phyloP scores from a whole-genome alignment of 2,888 invertebrate species.

The Drosophila hamatofila region DNA sequence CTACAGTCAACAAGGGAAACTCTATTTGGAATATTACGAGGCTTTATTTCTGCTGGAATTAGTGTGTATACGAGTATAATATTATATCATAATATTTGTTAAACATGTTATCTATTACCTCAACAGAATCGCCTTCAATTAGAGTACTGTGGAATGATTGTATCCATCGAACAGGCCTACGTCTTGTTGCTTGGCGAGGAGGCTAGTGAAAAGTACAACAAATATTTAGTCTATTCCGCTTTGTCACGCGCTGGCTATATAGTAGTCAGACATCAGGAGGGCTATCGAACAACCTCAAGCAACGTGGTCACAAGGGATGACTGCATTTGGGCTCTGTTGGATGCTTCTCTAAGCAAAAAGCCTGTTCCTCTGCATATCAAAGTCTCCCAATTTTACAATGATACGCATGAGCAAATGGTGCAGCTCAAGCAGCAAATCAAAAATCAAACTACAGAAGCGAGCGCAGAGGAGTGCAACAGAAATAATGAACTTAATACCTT shows the following conservation, averaged over 20 bases:
- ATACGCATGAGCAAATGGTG: constrained; percentile 59
- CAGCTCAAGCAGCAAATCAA: constrained; percentile 62
- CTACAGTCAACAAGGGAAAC: constrained; percentile 69
- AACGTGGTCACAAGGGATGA: constrained; percentile 53
- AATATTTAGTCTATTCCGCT: constrained; percentile 82
- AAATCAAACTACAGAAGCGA: constrained; percentile 14
- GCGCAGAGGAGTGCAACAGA: not conserved
- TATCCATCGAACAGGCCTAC: constrained; percentile 84
- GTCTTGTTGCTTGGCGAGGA: constrained; percentile 78
- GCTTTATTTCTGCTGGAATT: constrained; percentile 83
- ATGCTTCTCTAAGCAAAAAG: constrained; percentile 62
- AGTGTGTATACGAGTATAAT: constrained; percentile 51
- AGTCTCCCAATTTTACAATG: constrained; percentile 56
- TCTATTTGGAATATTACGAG: constrained; percentile 82
- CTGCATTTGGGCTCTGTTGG: constrained; percentile 82
- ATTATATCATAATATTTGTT: not conserved
- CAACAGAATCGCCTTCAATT: constrained; percentile 82
- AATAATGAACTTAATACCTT: constrained; percentile 17
- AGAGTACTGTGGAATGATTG: constrained; percentile 67
- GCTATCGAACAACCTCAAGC: not conserved
- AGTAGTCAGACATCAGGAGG: constrained; percentile 68
- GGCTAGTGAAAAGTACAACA: constrained; percentile 68
- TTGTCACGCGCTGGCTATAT: constrained; percentile 83
- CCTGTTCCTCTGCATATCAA: constrained; percentile 65
- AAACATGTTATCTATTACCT: not conserved